Conservation (phyloP, 2,888 invertebrate species). For the Pantelozetes paolii region DNA sequence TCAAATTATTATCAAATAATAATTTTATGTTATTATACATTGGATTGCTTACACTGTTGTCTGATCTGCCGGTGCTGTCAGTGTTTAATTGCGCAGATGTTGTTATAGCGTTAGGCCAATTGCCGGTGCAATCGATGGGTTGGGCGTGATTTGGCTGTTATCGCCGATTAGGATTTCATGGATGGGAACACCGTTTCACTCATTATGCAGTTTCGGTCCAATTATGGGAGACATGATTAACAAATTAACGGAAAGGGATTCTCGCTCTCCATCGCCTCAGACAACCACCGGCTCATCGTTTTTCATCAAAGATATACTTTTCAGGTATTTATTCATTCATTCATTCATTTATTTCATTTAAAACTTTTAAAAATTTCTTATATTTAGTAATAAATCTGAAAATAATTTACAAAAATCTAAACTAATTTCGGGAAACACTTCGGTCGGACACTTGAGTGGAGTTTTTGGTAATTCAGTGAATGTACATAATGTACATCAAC, state of each 20-base stretch:
- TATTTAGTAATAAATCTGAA: conserved; percentile 6
- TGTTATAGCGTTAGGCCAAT: conserved; percentile 18
- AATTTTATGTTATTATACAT: too few relatives aligned
- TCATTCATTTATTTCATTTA: background rate
- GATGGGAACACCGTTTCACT: conserved; percentile 8
- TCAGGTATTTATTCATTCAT: background rate
- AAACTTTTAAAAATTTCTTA: background rate
- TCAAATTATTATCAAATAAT: too few relatives aligned
- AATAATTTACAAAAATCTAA: conserved; percentile 20
- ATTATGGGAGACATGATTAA: conserved; percentile 32
- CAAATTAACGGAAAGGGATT: conserved; percentile 23
- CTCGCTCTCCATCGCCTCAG: conserved; percentile 11
- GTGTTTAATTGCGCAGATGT: conserved; percentile 25
- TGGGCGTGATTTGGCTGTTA: conserved; percentile 31
- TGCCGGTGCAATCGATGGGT: conserved; percentile 9
- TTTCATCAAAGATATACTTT: conserved; percentile 40
- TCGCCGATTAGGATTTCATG: conserved; percentile 34
- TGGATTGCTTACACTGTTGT: too few relatives aligned
- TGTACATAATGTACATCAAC: background rate
- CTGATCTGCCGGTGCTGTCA: too few relatives aligned
- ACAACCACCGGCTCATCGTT: conserved; percentile 33
- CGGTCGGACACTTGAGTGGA: background rate
- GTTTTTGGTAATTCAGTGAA: background rate
- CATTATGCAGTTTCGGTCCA: conserved; percentile 32
- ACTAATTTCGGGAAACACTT: background rate